Base-by-base conservation (phyloP, 2,888 invertebrate genomes). In the Tuta absoluta region DNA sequence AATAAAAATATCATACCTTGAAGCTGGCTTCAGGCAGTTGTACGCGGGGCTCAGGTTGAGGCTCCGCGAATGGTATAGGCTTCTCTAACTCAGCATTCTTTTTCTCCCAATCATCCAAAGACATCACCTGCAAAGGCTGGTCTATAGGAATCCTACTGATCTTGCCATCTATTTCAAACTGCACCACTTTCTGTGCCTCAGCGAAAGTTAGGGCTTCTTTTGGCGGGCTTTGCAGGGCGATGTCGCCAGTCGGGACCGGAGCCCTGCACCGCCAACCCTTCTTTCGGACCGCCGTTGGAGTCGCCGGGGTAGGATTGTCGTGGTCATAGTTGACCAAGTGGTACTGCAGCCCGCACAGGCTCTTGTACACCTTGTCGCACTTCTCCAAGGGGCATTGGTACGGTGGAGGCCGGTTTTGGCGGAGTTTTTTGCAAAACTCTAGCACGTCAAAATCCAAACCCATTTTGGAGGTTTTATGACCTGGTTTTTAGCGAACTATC, bases 321-420 rank as follows among this genome's bases (percentile, higher is more conserved):
- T 97, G 97, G 82, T 97, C 96, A 84, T 94, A 96, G 82, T 96
- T 96, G 70, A 95, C 95, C 73, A 97, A 87, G 81, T 98, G 97
- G 82, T 96, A 96, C 79, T 97, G 96, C 72, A 98, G 92, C 0
- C 97, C 97, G 69, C 95, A 95, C 69, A 96, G 94, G 68, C 96
- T 96, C 87, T 97, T 97, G 85, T 97, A 98, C 23, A 95, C 94
- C 82, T 96, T 95, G 71, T 95, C 95, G 88, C 98, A 98, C 77
- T 95, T 95, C 74, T 95, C 94, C 63, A 97, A 93, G 10, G 98
- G 98, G 79, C 98, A 98, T 75, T 95, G 94, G 86, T 96, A 97
- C 62, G 97, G 97, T 63, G 97, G 97, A 62, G 94, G 93, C 78
- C 95, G 95, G 80, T 95, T 95, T 72, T 95, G 95, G 66, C 94